Evolutionary conservation across 2,888 invertebrate species (phyloP).

Genomic region (Lagria hirta): DNA sequence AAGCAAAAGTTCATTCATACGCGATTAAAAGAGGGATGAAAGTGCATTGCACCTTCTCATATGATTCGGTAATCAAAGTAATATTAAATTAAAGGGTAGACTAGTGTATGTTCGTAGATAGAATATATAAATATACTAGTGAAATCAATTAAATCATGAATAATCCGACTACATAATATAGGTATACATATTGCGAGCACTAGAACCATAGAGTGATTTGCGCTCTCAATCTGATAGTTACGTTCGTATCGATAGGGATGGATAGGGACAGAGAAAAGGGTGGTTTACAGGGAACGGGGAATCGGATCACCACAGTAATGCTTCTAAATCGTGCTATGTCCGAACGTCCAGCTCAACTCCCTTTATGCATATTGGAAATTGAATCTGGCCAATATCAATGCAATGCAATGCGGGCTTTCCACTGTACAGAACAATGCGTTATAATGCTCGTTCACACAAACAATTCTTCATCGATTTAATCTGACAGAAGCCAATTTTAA

Average conservation of each 20-base stretch:
- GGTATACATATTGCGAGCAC: constrained; percentile 30
- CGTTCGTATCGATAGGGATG: constrained; percentile 19
- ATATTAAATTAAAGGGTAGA: constrained; percentile 43
- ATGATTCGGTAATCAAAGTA: constrained; percentile 44
- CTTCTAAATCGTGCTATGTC: constrained; percentile 45
- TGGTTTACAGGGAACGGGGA: constrained; percentile 39
- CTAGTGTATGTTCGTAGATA: constrained; percentile 38
- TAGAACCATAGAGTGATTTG: constrained; percentile 30
- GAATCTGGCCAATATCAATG: constrained; percentile 52
- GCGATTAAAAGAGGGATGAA: constrained; percentile 25
- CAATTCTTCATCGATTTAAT: constrained; percentile 46
- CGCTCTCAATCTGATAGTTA: constrained; percentile 25
- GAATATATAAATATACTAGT: constrained; percentile 47
- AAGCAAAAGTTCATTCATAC: constrained; percentile 15
- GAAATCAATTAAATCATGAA: constrained; percentile 49
- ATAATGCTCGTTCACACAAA: constrained; percentile 39
- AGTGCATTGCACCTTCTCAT: constrained; percentile 35
- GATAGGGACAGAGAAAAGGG: constrained; percentile 20
- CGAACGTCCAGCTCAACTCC: constrained; percentile 35
- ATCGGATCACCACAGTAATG: constrained; percentile 50
- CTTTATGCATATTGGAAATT: constrained; percentile 54
- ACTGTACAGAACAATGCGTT: constrained; percentile 51
- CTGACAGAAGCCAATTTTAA: constrained; percentile 52
- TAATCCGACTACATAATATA: constrained; percentile 43
- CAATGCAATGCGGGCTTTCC: constrained; percentile 44